Conservation (phyloP, 2,113 vertebrate species). For the Sclerurus mexicanus region DNA sequence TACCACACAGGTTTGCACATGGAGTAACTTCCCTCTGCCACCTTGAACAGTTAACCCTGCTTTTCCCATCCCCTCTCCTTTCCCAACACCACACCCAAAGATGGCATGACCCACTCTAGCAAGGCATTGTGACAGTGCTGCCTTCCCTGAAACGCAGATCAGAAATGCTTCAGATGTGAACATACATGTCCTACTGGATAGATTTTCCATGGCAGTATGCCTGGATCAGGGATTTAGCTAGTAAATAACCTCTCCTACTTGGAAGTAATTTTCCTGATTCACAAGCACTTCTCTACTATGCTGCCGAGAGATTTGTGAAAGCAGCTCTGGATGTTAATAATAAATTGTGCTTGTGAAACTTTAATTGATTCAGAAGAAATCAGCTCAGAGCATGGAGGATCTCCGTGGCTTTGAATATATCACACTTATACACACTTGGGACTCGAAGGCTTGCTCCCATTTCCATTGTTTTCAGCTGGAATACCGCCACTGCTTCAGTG, state of each 20-base stretch:
- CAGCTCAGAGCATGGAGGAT: neutral
- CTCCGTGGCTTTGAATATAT: neutral
- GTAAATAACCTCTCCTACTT: neutral
- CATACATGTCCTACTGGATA: neutral
- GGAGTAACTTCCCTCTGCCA: neutral
- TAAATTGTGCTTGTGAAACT: neutral
- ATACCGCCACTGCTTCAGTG: neutral
- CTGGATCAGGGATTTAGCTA: neutral
- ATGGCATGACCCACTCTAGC: neutral
- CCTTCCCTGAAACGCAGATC: neutral
- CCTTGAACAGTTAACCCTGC: neutral
- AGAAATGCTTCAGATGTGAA: neutral
- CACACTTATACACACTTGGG: neutral
- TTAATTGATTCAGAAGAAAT: neutral
- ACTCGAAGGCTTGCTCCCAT: neutral
- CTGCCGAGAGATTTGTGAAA: neutral
- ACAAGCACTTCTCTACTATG: neutral
- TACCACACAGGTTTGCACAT: neutral
- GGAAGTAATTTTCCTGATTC: neutral
- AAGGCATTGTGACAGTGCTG: neutral
- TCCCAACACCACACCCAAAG: neutral
- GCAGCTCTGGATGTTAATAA: neutral
- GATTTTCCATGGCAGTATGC: neutral
- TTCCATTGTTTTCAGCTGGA: constrained; percentile 37
- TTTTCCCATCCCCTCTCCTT: neutral